Percentiles rank a stretch among this genome's conserved stretches.
These are phyloP conservation scores for Propsilocerus akamusi DNA, from an alignment of 1,140 invertebrate genomes.

Conservation along the genomic window DNA sequence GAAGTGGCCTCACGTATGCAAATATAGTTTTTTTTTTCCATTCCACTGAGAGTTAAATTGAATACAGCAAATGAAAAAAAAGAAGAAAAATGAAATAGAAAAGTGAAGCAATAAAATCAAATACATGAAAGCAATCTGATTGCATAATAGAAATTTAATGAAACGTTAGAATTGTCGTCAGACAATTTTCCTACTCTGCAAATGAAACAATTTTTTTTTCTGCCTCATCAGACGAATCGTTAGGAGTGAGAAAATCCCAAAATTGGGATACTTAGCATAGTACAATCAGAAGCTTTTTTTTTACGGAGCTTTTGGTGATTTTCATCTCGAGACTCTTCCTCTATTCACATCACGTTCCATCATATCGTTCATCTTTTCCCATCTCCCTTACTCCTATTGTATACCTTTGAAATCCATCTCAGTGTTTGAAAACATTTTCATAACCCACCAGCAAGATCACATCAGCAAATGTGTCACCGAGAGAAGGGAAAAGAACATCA, in stretches of 20 bases:
- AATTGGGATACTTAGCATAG: neutral
- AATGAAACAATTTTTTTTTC: neutral
- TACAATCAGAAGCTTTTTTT: neutral
- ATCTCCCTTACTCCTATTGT: no score
- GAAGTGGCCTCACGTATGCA: no score
- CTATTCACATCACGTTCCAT: neutral
- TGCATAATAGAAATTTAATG: neutral
- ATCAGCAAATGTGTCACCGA: no score
- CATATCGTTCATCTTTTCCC: neutral
- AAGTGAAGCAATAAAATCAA: no score
- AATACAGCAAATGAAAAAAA: no score
- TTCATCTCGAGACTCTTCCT: neutral
- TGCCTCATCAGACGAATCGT: neutral
- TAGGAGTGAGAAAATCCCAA: neutral
- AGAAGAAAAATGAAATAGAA: no score
- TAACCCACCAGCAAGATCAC: no score
- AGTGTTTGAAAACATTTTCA: no score
- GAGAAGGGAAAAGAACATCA: no score
- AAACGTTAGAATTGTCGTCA: neutral
- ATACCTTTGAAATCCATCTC: no score
- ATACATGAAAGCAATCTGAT: slow-evolving; percentile 3
- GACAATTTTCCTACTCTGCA: neutral
- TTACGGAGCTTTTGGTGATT: neutral
- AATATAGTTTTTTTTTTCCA: no score
- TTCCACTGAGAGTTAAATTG: no score